Conservation (phyloP, 2,888 invertebrate genomes). For the Chrysomela aeneicollis region DNA sequence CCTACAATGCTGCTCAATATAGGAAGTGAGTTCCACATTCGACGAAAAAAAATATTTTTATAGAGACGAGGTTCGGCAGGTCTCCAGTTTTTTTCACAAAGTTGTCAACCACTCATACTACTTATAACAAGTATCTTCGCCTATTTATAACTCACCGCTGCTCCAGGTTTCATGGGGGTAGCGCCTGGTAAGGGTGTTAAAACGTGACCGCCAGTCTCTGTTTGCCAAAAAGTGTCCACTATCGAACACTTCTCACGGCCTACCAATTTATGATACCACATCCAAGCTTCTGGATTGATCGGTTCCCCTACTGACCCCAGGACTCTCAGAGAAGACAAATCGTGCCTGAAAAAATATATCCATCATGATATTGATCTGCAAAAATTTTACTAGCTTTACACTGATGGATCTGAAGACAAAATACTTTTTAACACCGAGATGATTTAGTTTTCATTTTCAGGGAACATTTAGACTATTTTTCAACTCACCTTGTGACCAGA, state of each 20-base stretch:
- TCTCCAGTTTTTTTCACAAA: too few species aligned
- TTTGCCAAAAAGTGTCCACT: slow-evolving; percentile 99
- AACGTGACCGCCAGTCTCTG: slow-evolving; percentile 98
- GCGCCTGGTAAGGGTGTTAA: slow-evolving; percentile 95
- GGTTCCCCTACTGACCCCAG: slow-evolving; percentile 99
- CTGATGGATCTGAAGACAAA: too few species aligned
- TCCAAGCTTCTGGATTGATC: slow-evolving; percentile 98
- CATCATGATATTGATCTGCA: not conserved
- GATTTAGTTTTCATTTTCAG: too few species aligned
- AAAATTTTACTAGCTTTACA: too few species aligned
- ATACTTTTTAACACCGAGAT: too few species aligned
- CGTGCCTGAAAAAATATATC: slow-evolving; percentile 66
- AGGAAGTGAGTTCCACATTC: too few species aligned
- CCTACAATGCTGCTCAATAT: too few species aligned
- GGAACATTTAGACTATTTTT: not conserved
- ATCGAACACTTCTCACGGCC: slow-evolving; percentile 88
- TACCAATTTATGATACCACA: slow-evolving; percentile 90
- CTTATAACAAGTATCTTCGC: too few species aligned
- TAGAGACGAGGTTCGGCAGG: too few species aligned
- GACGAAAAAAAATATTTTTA: too few species aligned
- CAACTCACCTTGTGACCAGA: slow-evolving; percentile 75
- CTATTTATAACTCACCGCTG: slow-evolving; percentile 87
- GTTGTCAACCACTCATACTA: too few species aligned
- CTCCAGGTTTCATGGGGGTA: slow-evolving; percentile 96
- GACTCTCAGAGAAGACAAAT: slow-evolving; percentile 74